Conservation (phyloP, 2,797 vertebrate genomes). For the Hylomyscus alleni region DNA sequence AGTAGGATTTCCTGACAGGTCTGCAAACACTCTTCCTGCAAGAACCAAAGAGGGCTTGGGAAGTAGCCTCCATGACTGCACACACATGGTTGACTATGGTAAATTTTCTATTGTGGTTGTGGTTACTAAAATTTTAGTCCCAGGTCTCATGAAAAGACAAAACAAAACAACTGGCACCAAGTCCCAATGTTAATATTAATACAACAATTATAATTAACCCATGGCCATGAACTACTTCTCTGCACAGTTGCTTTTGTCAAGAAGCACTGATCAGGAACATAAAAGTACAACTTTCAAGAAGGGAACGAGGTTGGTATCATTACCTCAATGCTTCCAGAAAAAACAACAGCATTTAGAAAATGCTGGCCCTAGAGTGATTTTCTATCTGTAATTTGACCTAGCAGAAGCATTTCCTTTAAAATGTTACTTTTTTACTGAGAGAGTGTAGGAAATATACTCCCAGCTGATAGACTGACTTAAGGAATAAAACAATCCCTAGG, state of each 20-base stretch:
- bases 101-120: slow-evolving; percentile 69
- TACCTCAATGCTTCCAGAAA: slow-evolving; percentile 91
- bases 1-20: slow-evolving; percentile 67
- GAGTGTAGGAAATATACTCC: slow-evolving; percentile 83
- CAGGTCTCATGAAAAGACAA: slow-evolving; percentile 80
- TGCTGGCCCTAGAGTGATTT: slow-evolving; percentile 86
- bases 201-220: slow-evolving; percentile 84
- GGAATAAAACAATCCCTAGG: slow-evolving; percentile 68
- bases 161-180: slow-evolving; percentile 81
- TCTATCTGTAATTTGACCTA: slow-evolving; percentile 83
- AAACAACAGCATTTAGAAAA: slow-evolving; percentile 88
- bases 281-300: slow-evolving; percentile 92
- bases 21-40: slow-evolving; percentile 80
- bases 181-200: slow-evolving; percentile 84
- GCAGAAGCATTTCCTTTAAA: slow-evolving; percentile 82
- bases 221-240: slow-evolving; percentile 87
- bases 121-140: slow-evolving; percentile 82
- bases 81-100: slow-evolving; percentile 83
- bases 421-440: slow-evolving; percentile 81
- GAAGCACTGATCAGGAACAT: slow-evolving; percentile 92
- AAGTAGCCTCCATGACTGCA: slow-evolving; percentile 83
- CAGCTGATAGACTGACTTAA: slow-evolving; percentile 72
- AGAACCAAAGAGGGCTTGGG: slow-evolving; percentile 78
- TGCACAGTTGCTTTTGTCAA: slow-evolving; percentile 93
- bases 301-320: slow-evolving; percentile 93